phyloP scores from a whole-genome alignment of 2,113 vertebrate species.

The Pleuronectes platessa region DNA sequence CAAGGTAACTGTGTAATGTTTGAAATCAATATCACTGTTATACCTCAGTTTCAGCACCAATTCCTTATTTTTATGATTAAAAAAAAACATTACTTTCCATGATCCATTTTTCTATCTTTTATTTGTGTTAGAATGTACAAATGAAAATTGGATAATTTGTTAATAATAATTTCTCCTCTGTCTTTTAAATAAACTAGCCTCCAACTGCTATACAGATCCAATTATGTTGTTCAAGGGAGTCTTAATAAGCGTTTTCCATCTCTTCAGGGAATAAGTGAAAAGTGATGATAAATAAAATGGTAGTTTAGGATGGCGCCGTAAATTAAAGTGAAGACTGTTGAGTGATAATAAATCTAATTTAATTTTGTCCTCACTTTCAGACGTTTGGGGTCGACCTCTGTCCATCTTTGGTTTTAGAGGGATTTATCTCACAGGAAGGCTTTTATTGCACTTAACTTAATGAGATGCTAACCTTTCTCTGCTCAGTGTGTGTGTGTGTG shows the following conservation, averaged over 20 bases:
- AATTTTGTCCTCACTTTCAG: background rate
- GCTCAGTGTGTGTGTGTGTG: background rate
- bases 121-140: too few relatives aligned
- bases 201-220: too few relatives aligned
- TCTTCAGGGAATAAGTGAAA: background rate
- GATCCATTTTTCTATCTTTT: slow-evolving; percentile 6
- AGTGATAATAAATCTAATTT: background rate
- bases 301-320: background rate
- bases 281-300: background rate
- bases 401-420: background rate
- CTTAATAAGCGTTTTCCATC: too few relatives aligned
- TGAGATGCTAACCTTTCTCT: background rate
- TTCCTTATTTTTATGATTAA: too few relatives aligned
- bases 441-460: background rate
- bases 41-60: too few relatives aligned
- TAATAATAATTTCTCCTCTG: background rate
- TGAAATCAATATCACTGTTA: too few relatives aligned
- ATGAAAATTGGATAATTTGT: too few relatives aligned
- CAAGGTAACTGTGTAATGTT: too few relatives aligned
- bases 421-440: background rate
- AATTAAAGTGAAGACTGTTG: background rate
- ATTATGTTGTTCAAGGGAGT: too few relatives aligned
- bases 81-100: background rate
- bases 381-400: background rate
- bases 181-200: too few relatives aligned